A percentile compares a stretch with the other conserved stretches of the same genome.
Evolutionary conservation across 1,140 invertebrate species (phyloP).

Genomic region (Ostrea edulis): DNA sequence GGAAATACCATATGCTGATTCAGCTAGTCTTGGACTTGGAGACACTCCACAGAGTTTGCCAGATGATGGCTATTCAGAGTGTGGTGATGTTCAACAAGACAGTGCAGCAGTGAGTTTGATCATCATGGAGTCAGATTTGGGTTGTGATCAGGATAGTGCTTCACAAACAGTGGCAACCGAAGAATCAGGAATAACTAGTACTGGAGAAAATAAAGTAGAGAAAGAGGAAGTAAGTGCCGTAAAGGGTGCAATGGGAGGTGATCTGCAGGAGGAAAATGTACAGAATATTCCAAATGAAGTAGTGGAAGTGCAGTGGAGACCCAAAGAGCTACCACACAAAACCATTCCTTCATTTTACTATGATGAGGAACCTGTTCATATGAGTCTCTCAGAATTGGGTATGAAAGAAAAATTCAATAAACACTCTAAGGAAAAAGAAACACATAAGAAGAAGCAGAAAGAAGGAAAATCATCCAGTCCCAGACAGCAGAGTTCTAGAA

Average conservation of each 20-base stretch:
- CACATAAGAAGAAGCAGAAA: neutral
- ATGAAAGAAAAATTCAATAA: constrained; percentile 13
- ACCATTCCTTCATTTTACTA: constrained; percentile 47
- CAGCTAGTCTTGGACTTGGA: neutral
- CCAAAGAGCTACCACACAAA: constrained; percentile 44
- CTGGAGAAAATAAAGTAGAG: neutral
- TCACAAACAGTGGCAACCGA: constrained; percentile 4
- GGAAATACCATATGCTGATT: constrained; percentile 11
- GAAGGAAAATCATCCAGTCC: neutral
- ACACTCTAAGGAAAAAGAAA: neutral
- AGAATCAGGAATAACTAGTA: neutral
- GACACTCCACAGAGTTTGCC: neutral
- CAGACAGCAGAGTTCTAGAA: neutral
- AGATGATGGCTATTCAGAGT: constrained; percentile 22
- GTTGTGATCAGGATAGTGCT: constrained; percentile 21
- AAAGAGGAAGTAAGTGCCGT: neutral
- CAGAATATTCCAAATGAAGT: constrained; percentile 21
- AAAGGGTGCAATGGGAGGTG: constrained; percentile 33
- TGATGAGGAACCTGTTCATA: constrained; percentile 55
- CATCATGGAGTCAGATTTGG: neutral
- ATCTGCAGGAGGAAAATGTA: neutral
- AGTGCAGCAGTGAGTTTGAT: constrained; percentile 7
- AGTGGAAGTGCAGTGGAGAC: neutral
- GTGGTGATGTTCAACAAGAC: neutral
- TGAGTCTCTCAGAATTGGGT: constrained; percentile 50